Evolutionary conservation across 2,797 vertebrate genomes (phyloP).

Genomic region (Babyrousa celebensis): DNA sequence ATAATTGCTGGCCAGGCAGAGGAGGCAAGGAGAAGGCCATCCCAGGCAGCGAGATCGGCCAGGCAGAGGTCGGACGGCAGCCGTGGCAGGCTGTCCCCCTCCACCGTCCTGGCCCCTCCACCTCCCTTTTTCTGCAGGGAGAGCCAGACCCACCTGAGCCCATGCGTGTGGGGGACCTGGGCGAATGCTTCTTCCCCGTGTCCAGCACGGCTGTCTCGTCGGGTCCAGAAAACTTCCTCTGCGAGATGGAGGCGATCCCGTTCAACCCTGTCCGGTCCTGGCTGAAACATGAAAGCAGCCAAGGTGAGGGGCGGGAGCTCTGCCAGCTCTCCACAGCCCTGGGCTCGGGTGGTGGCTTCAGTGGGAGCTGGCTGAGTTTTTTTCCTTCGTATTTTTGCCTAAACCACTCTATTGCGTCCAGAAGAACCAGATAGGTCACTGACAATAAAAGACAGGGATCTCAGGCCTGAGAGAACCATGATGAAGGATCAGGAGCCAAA

Average conservation of each 20-base stretch:
- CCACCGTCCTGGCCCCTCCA: neutral
- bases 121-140: constrained; percentile 82
- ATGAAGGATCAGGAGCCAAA: neutral
- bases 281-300: constrained; percentile 90
- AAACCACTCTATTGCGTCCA: neutral
- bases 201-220: constrained; percentile 82
- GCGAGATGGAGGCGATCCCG: constrained; percentile 90
- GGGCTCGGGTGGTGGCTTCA: neutral
- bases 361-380: neutral
- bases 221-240: constrained; percentile 87
- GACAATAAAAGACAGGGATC: neutral
- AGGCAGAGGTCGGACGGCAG: neutral
- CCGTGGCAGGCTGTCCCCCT: neutral
- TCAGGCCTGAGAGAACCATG: neutral
- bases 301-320: constrained; percentile 86
- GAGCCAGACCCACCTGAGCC: constrained; percentile 86
- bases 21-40: neutral
- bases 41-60: neutral
- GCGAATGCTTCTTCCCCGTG: constrained; percentile 89
- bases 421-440: neutral
- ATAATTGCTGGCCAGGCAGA: neutral
- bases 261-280: constrained; percentile 91
- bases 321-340: neutral
- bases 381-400: neutral
- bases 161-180: constrained; percentile 78